Evolutionary conservation across 2,888 invertebrate species (phyloP), one percentile per base, ranked within the genome.

Genomic region (Drosophila buzzatii): DNA sequence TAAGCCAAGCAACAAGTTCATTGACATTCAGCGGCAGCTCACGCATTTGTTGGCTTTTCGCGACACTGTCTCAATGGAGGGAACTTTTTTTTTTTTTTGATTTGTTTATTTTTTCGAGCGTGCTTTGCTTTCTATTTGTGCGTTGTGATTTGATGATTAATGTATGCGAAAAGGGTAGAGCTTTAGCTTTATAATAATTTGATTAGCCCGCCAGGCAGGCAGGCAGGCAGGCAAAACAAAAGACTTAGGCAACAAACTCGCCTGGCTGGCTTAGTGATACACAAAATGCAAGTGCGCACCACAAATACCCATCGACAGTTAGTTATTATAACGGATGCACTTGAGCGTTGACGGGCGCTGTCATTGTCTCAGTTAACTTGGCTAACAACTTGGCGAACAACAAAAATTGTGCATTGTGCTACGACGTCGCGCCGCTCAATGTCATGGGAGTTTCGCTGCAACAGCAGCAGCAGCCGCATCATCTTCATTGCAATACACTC

Each of bases 311-410:
- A 77, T 78, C 76, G 82, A 91, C 90, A 90, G 90, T 86, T 90
- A 73, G 41, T 37, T 59, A 61, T 51, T 68, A 59, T 91, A 91
- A 90, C 90, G 90, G 91, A 84, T 89, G 88, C 90, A 85, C 73
- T 75, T 82, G 81, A 79, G 81, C 88, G 82, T 73, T 83, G 84
- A 85, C 69, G 71, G 71, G 66, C 68, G 72, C 68, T 74, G 65
- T 78, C 70, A 84, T 82, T 82, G 74, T 63, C 70, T 64, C 73
- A 77, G 82, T 86, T 81, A 86, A 84, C 82, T 70, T 71, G 64
- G 27, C 74, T 52, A 73, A 53, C 76, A 60, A 66, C 73, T 64
- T 47, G 69, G 65, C 59, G 35, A 62, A 63, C 71, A 49, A 70
- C 71, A 49, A 70, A 70, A 78, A 77, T 67, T 75, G 69, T 75